These are phyloP conservation scores for Uropetala carovei DNA, from an alignment of 2,888 invertebrate genomes.

Conservation along the genomic window DNA sequence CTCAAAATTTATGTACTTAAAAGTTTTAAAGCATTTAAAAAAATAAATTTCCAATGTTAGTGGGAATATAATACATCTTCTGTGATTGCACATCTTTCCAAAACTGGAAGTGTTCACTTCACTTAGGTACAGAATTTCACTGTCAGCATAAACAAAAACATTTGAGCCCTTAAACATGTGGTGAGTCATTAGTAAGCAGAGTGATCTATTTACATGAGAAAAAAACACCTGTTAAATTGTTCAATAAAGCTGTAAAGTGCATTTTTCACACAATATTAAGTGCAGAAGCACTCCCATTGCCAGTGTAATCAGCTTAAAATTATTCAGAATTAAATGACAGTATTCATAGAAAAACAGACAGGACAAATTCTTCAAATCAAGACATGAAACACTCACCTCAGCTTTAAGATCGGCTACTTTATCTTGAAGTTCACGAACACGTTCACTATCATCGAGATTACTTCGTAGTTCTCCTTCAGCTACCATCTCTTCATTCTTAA, in stretches of 20 bases:
- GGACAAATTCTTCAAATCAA: not conserved
- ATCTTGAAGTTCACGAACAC: constrained; percentile 93
- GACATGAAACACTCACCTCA: constrained; percentile 82
- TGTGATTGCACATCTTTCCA: constrained; percentile 44
- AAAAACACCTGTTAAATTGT: constrained; percentile 39
- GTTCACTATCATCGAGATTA: constrained; percentile 87
- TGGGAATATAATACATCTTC: constrained; percentile 63
- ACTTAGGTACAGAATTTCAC: not conserved
- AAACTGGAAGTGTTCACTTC: not conserved
- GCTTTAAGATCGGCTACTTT: constrained; percentile 95
- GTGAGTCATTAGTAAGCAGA: not conserved
- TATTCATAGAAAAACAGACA: not conserved
- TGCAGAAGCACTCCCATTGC: constrained; percentile 54
- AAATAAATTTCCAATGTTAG: constrained; percentile 12
- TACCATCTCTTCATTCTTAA: constrained; percentile 94
- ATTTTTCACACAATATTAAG: constrained; percentile 22
- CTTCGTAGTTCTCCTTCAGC: constrained; percentile 94
- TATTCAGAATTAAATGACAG: not conserved
- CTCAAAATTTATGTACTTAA: not conserved
- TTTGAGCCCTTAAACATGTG: not conserved
- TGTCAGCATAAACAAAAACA: not conserved
- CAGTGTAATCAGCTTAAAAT: constrained; percentile 38
- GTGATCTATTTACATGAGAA: not conserved
- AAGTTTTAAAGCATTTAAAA: not conserved
- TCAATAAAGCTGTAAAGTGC: constrained; percentile 54